Conservation (phyloP, 2,888 invertebrate species). For the Margaritifera margaritifera region DNA sequence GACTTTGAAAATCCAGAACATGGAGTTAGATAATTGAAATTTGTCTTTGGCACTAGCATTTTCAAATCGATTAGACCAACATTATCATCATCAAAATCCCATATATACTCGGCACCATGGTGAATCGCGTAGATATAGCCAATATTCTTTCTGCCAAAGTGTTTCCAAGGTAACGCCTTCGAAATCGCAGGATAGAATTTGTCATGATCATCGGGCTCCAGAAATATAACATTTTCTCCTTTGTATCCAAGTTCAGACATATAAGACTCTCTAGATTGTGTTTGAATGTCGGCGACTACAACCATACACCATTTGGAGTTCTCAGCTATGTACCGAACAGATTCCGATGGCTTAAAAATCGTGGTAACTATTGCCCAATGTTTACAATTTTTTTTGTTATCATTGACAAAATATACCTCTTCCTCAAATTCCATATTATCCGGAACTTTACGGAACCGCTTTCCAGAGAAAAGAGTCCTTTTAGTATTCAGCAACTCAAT, state of each 20-base stretch:
- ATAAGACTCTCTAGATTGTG: neutral
- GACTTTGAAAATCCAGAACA: neutral
- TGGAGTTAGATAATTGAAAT: neutral
- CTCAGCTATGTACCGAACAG: slow-evolving; percentile 1
- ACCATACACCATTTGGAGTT: slow-evolving; percentile 7
- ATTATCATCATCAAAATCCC: slow-evolving; percentile 28
- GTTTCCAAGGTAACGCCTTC: slow-evolving; percentile 8
- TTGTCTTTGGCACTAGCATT: neutral
- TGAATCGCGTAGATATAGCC: slow-evolving; percentile 26
- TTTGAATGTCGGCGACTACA: slow-evolving; percentile 7
- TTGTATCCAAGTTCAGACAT: neutral
- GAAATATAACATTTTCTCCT: slow-evolving; percentile 1
- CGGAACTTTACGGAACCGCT: too few relatives aligned
- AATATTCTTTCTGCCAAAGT: slow-evolving; percentile 20
- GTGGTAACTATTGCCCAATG: slow-evolving; percentile 15
- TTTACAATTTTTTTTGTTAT: neutral
- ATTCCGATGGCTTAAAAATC: slow-evolving; percentile 9
- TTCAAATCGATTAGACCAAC: neutral
- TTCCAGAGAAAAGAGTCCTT: too few relatives aligned
- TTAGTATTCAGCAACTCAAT: too few relatives aligned
- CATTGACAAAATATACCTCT: too few relatives aligned
- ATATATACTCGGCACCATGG: slow-evolving; percentile 13
- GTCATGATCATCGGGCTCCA: slow-evolving; percentile 5
- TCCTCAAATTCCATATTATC: too few relatives aligned
- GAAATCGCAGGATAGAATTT: slow-evolving; percentile 7